A percentile compares a stretch with the other conserved stretches of the same genome.
phyloP scores from a whole-genome alignment of 2,888 invertebrate species.

The Drosophila hamatofila region DNA sequence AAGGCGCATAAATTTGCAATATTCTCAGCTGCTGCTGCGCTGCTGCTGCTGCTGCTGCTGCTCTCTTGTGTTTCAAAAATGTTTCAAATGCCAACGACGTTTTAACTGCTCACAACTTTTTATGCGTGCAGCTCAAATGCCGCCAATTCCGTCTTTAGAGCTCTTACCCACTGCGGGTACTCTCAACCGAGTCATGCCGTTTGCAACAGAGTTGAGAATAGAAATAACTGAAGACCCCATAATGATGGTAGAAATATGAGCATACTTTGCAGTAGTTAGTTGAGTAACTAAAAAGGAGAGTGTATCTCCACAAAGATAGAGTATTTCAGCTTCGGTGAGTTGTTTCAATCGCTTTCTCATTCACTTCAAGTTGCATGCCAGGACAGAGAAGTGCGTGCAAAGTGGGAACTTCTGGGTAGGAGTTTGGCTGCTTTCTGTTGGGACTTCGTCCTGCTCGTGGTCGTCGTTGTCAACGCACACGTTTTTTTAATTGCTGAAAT shows the following conservation, averaged over 20 bases:
- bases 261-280: not conserved
- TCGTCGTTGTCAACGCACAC: constrained; percentile 78
- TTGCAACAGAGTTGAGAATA: constrained; percentile 9
- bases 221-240: not conserved
- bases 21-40: constrained; percentile 59
- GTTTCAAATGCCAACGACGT: constrained; percentile 80
- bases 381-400: constrained; percentile 43
- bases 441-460: constrained; percentile 46
- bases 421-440: constrained; percentile 19
- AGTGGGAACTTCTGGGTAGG: not conserved
- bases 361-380: constrained; percentile 72
- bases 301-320: constrained; percentile 1
- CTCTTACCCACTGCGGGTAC: constrained; percentile 11
- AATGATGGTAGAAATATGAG: too few species aligned
- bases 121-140: constrained; percentile 61
- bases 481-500: constrained; percentile 81
- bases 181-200: not conserved
- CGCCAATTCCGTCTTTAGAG: constrained; percentile 55
- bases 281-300: too few species aligned
- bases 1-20: constrained; percentile 80
- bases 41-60: constrained; percentile 19
- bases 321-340: constrained; percentile 32
- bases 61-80: constrained; percentile 48
- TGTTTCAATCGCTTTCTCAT: constrained; percentile 33
- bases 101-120: constrained; percentile 76